Percentiles rank a stretch among this genome's conserved stretches.
Evolutionary conservation across 2,797 vertebrate genomes (phyloP).

Genomic region (Catostomus latipinnis): DNA sequence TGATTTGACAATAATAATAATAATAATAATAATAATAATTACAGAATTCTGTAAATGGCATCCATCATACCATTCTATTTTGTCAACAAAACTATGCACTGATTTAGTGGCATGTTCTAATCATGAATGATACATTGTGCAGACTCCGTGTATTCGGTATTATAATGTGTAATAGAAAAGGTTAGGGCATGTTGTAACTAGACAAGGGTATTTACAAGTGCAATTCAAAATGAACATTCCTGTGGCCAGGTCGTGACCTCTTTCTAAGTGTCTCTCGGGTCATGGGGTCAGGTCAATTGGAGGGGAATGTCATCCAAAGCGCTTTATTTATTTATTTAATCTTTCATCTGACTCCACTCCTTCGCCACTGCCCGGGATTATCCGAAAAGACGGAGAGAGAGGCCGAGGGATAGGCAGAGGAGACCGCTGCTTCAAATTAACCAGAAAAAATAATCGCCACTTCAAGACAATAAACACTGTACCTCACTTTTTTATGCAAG

Average conservation of each 20-base stretch:
- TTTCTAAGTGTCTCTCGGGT: conserved; percentile 71
- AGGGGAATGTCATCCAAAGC: conserved; percentile 78
- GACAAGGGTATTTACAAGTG: conserved; percentile 8
- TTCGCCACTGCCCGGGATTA: conserved; percentile 74
- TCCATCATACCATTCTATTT: too few relatives aligned
- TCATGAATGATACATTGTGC: not conserved
- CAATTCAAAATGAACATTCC: conserved; percentile 34
- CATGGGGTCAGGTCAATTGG: conserved; percentile 71
- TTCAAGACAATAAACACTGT: conserved; percentile 71
- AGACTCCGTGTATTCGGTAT: too few relatives aligned
- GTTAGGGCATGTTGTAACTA: not conserved
- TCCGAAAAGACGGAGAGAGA: conserved; percentile 41
- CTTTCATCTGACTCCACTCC: conserved; percentile 67
- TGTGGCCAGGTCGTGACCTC: conserved; percentile 69
- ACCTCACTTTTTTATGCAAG: conserved; percentile 59
- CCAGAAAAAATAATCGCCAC: conserved; percentile 77
- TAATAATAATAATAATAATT: too few relatives aligned
- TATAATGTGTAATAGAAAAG: not conserved
- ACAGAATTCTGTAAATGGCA: too few relatives aligned
- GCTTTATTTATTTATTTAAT: conserved; percentile 83
- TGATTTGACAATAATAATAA: too few relatives aligned
- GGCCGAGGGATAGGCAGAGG: conserved; percentile 35
- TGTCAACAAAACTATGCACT: too few relatives aligned
- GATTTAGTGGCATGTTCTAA: too few relatives aligned
- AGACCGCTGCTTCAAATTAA: conserved; percentile 81